Base-by-base conservation (phyloP, 2,888 invertebrate species). In the Lymantria monacha region DNA sequence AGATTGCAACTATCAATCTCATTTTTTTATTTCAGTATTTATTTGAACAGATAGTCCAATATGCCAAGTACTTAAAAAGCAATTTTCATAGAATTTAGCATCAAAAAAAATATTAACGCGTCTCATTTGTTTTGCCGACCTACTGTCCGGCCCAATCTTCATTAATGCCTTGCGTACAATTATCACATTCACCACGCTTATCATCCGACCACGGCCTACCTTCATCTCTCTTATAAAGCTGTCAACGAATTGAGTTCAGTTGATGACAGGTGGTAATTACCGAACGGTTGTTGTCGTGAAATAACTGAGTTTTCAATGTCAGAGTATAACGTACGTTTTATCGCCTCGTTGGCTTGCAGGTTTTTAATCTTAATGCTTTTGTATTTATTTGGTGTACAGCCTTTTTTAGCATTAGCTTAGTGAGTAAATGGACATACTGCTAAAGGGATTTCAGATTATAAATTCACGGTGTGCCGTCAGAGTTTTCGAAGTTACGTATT, bases 231-330 rank as follows among this genome's bases (percentile, higher is more conserved):
- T 68, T 69, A 79, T 75, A 68, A 68, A 79, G 74, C 72, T 70
- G 75, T 76, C 76, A 74, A 69, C 66, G 66, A 69, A 72, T 70
- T 70, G 73, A 69, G 70, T 69, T 57, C 74, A 67, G 61, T 66
- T 66, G 76, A 69, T 72, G 78, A 77, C 79, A 76, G 77, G 69
- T 72, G 64, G 74, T 78, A 81, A 84, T 86, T 84, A 85, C 75
- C 75, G 72, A 76, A 76, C 76, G 68, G 69, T 70, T 67, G 71
- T 72, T 66, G 74, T 67, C 55, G 66, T 69, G 62, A 61, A 59
- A 57, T 62, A 69, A 69, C 52, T 48, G 52, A 54, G 61, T 72
- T 63, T 80, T 81, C 79, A 82, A 75, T 82, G 84, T 77, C 81
- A 81, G 74, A 81, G 76, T 62, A 70, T 44, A 49, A 41, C 60